Conservation (phyloP, 2,888 invertebrate species). For the Dynastes hyllus region DNA sequence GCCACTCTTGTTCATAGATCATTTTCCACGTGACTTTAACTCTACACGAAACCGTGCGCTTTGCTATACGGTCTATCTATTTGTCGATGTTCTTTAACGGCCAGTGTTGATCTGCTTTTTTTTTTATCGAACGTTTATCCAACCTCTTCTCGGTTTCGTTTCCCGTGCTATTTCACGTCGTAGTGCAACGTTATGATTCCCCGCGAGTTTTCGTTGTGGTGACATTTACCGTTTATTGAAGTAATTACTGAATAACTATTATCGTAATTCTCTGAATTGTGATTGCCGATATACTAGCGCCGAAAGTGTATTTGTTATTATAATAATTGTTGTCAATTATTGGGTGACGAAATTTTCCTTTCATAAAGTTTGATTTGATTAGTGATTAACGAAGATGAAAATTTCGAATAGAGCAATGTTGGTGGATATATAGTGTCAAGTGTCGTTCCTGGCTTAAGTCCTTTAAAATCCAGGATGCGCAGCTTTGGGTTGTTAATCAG, state of each 20-base stretch:
- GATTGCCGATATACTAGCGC: background rate
- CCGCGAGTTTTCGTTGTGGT: background rate
- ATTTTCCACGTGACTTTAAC: conserved; percentile 51
- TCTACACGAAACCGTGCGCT: conserved; percentile 32
- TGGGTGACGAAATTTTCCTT: background rate
- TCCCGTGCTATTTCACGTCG: conserved; percentile 21
- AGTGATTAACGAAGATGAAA: conserved; percentile 29
- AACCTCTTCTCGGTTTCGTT: conserved; percentile 24
- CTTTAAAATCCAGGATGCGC: conserved; percentile 42
- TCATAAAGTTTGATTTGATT: background rate
- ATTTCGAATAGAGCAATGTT: background rate
- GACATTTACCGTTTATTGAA: background rate
- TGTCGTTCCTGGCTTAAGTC: conserved; percentile 29
- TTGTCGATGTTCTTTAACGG: conserved; percentile 39
- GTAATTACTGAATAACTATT: conserved; percentile 6
- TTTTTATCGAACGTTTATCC: conserved; percentile 30
- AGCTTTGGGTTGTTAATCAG: conserved; percentile 39
- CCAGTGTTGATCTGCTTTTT: conserved; percentile 12
- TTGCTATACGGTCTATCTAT: conserved; percentile 24
- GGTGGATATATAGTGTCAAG: conserved; percentile 37
- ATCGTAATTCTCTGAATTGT: background rate
- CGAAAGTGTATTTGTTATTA: conserved; percentile 13
- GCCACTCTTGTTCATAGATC: conserved; percentile 49
- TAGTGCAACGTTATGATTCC: conserved; percentile 12
- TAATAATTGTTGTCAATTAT: background rate